Base-by-base conservation (phyloP, 1,140 invertebrate species). In the Lerema accius region DNA sequence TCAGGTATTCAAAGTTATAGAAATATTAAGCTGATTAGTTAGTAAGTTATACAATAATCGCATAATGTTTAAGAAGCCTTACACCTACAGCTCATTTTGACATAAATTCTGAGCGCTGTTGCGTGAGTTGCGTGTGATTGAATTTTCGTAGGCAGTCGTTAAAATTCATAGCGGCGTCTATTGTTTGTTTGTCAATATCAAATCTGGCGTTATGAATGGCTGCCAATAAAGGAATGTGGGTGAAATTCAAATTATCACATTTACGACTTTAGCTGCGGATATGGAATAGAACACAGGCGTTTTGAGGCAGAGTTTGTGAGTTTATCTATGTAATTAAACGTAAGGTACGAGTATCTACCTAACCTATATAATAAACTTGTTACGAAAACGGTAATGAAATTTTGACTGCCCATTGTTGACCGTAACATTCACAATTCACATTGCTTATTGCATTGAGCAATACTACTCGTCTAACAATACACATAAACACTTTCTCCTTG, bases 151-250 rank as follows among this genome's bases (percentile, higher is more conserved):
- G 59, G 63, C 42, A 63, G 59, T 66, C 28, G 7, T 32, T 32
- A 32, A 32, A 62, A 61, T 61, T 62, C 62, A 61, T 64, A 51
- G 50, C 17, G n/a, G 13, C 9, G 28, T 11, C 16, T 37, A 19
- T 39, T 63, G 28, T 69, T 63, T 61, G 61, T 63, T 65, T 71
- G 56, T 66, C 51, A 63, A 64, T 68, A 68, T 70, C 62, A 61
- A 35, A 60, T 35, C 35, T 58, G 63, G 63, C 61, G 72, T 74
- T 69, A 75, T 63, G 63, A 58, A 35, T 49, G 69, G 56, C 50
- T 62, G 45, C 17, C 63, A 63, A 42, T 37, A 16, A 46, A 53
- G 43, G 13, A 28, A 49, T 17, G n/a, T 51, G 14, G 28, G 32
- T 39, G n/a, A 39, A 23, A 51, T 37, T 28, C 26, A 35, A 50